Percentiles rank a stretch among this genome's conserved stretches.
Conservation (phyloP, 2,888 invertebrate species). For the Crioceris asparagi region DNA sequence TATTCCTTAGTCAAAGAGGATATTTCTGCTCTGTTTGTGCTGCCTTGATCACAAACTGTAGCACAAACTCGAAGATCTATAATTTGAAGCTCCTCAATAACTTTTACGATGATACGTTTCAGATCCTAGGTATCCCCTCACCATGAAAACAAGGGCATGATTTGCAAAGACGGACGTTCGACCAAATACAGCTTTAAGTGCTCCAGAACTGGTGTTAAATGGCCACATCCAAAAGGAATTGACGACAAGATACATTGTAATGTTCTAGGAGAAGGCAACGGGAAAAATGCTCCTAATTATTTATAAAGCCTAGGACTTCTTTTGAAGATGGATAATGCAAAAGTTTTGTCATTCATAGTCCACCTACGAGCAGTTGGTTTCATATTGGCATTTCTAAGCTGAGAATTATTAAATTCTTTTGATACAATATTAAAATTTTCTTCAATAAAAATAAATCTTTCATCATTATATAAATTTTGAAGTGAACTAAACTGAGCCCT, state of each 20-base stretch:
- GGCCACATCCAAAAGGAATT: constrained; percentile 17
- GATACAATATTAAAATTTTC: constrained; percentile 7
- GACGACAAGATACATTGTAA: constrained; percentile 14
- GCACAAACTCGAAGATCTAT: no score
- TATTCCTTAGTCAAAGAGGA: background rate
- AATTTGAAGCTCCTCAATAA: constrained; percentile 6
- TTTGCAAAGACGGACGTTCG: constrained; percentile 6
- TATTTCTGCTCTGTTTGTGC: constrained; percentile 5
- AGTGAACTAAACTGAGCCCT: background rate
- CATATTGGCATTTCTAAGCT: constrained; percentile 12
- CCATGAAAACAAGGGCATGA: constrained; percentile 10
- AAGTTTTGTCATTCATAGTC: constrained; percentile 16
- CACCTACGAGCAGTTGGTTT: constrained; percentile 11
- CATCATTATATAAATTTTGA: background rate
- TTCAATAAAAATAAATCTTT: no score
- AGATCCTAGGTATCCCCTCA: constrained; percentile 4
- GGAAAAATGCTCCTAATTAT: constrained; percentile 14
- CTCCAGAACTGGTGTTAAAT: constrained; percentile 13
- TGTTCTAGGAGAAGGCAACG: constrained; percentile 18
- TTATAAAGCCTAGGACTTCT: constrained; percentile 17
- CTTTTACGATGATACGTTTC: constrained; percentile 5
- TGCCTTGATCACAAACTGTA: constrained; percentile 8
- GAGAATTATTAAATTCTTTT: constrained; percentile 17
- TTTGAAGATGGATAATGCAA: constrained; percentile 19
- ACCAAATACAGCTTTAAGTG: constrained; percentile 11